A percentile compares a stretch with the other conserved stretches of the same genome.
Conservation (phyloP, 2,113 vertebrate genomes). For the Oplegnathus fasciatus region DNA sequence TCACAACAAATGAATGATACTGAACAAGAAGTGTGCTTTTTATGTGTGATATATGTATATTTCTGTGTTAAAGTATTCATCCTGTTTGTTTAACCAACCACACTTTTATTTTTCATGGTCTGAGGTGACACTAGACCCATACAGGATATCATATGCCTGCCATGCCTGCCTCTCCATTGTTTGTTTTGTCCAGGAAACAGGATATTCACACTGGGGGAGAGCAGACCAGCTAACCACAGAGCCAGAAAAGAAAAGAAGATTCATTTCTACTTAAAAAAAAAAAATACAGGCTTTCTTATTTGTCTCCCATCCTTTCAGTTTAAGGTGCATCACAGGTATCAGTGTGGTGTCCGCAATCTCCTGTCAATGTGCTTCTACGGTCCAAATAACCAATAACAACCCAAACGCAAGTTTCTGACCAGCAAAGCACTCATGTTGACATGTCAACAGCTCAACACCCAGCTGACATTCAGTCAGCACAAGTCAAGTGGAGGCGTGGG, state of each 20-base stretch:
- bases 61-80: not conserved
- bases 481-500: not conserved
- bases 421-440: slow-evolving; percentile 40
- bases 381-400: not conserved
- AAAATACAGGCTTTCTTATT: not conserved
- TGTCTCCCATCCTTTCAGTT: not conserved
- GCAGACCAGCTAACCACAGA: slow-evolving; percentile 42
- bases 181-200: slow-evolving; percentile 79
- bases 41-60: not conserved
- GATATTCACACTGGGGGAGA: slow-evolving; percentile 70
- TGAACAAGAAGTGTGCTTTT: not conserved
- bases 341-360: not conserved
- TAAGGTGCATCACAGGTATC: not conserved
- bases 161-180: slow-evolving; percentile 69
- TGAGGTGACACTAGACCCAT: slow-evolving; percentile 46
- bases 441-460: slow-evolving; percentile 61
- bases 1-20: slow-evolving; percentile 17
- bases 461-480: slow-evolving; percentile 44
- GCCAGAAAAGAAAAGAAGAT: not conserved
- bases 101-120: slow-evolving; percentile 28
- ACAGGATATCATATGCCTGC: slow-evolving; percentile 72
- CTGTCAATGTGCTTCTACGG: not conserved
- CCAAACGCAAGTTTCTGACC: slow-evolving; percentile 6
- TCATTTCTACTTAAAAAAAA: not conserved
- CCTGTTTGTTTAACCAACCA: not conserved